Conservation (phyloP, 2,113 vertebrate species). For the Alectura lathami region DNA sequence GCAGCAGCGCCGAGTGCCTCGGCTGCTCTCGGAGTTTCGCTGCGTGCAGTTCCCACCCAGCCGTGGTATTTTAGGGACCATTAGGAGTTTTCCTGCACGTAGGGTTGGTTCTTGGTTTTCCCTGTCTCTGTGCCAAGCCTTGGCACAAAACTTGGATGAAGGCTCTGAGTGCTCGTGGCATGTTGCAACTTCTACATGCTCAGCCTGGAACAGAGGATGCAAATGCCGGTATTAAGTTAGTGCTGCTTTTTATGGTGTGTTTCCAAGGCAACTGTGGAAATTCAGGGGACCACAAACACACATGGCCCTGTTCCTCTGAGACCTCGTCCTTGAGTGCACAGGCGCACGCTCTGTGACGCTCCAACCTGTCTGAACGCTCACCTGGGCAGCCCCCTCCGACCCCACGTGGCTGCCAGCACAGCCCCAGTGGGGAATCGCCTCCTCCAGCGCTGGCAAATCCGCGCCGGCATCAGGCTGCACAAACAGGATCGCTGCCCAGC, state of each 20-base stretch:
- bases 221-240: not conserved
- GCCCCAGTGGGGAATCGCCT: not conserved
- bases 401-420: not conserved
- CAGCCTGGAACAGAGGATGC: not conserved
- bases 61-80: rapidly evolving
- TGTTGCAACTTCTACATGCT: rapidly evolving
- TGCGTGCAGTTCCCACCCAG: no score
- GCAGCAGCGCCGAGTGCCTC: no score
- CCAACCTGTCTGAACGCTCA: not conserved
- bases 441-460: not conserved
- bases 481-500: rapidly evolving
- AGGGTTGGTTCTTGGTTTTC: rapidly evolving
- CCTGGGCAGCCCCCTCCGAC: not conserved
- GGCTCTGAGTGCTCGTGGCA: not conserved
- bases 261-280: conserved; percentile 43
- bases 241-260: not conserved
- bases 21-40: no score
- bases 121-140: not conserved
- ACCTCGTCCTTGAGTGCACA: not conserved
- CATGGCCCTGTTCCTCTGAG: not conserved
- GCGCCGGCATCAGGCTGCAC: not conserved
- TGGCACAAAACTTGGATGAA: not conserved
- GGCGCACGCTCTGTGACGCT: not conserved
- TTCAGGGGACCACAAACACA: not conserved
- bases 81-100: rapidly evolving